phyloP scores from a whole-genome alignment of 2,888 invertebrate species.

The Euproctis similis region DNA sequence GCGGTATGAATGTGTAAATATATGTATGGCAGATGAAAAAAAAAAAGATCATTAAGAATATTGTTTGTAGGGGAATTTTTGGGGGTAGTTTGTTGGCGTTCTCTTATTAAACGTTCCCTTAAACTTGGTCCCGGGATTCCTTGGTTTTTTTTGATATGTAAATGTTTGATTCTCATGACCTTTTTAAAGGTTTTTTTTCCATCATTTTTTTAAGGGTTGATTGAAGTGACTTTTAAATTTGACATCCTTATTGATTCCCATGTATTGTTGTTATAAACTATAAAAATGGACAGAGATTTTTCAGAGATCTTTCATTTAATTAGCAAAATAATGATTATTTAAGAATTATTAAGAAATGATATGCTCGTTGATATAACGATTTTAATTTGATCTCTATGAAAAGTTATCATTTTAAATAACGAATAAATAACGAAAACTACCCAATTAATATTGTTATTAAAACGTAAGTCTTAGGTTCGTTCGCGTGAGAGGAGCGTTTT shows the following conservation, averaged over 20 bases:
- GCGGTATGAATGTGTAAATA: slow-evolving; percentile 57
- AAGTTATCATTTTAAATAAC: slow-evolving; percentile 7
- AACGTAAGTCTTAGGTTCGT: slow-evolving; percentile 2
- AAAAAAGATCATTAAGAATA: slow-evolving; percentile 32
- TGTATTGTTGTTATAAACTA: no score
- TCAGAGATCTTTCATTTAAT: no score
- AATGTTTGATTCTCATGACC: slow-evolving; percentile 9
- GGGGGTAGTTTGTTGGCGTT: slow-evolving; percentile 26
- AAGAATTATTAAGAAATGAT: no score
- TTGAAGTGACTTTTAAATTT: slow-evolving; percentile 2
- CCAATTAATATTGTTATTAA: slow-evolving; percentile 10
- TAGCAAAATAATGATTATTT: no score
- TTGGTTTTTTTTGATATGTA: slow-evolving; percentile 10
- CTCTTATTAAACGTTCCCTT: slow-evolving; percentile 15
- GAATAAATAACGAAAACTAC: no score
- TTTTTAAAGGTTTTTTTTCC: slow-evolving; percentile 5
- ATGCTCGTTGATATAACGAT: slow-evolving; percentile 9
- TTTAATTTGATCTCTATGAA: slow-evolving; percentile 8
- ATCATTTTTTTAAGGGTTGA: slow-evolving; percentile 1
- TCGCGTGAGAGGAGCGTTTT: background rate
- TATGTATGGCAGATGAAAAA: no score
- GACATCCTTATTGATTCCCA: slow-evolving; percentile 3
- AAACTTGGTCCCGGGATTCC: slow-evolving; percentile 13
- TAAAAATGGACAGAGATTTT: no score
- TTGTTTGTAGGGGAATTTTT: slow-evolving; percentile 23